Evolutionary conservation across 2,888 invertebrate genomes (phyloP).

Genomic region (Philonicus albiceps): DNA sequence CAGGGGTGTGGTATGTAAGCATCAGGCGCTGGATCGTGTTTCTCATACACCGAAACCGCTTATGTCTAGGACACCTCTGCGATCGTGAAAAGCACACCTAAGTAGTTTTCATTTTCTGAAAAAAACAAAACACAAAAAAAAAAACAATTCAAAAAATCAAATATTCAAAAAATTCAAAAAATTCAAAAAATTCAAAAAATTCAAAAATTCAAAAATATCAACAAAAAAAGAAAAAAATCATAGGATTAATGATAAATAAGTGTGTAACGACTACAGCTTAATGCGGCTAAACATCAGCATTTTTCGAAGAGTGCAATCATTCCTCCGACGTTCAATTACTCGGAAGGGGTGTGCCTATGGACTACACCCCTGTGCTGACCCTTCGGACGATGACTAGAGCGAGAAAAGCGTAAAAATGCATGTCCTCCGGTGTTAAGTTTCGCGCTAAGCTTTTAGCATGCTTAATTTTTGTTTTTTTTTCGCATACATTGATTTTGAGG

Average conservation of each 20-base stretch:
- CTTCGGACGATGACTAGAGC: constrained; percentile 47
- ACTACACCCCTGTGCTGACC: constrained; percentile 51
- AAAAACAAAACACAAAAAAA: not conserved
- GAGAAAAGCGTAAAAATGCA: not conserved
- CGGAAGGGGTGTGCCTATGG: constrained; percentile 47
- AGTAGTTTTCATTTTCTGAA: constrained; percentile 26
- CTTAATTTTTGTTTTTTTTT: not conserved
- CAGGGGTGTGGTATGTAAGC: constrained; percentile 52
- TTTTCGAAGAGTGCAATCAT: not conserved
- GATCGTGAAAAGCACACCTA: constrained; percentile 18
- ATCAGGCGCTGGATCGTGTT: constrained; percentile 32
- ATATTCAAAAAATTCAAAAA: not conserved
- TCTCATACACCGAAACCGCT: constrained; percentile 29
- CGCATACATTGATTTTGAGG: too few species aligned
- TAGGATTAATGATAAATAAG: not conserved
- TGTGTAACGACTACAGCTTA: not conserved
- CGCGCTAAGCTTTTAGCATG: not conserved
- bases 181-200: constrained; percentile 31
- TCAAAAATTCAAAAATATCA: not conserved
- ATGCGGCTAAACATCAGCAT: not conserved
- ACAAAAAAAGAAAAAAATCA: constrained; percentile 40
- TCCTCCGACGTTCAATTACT: not conserved
- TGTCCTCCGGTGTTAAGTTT: not conserved
- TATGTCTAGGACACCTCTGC: constrained; percentile 27
- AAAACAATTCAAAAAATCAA: not conserved